A percentile compares a stretch with the other conserved stretches of the same genome.
phyloP scores from a whole-genome alignment of 2,113 vertebrate genomes.

The Chaetops frenatus region DNA sequence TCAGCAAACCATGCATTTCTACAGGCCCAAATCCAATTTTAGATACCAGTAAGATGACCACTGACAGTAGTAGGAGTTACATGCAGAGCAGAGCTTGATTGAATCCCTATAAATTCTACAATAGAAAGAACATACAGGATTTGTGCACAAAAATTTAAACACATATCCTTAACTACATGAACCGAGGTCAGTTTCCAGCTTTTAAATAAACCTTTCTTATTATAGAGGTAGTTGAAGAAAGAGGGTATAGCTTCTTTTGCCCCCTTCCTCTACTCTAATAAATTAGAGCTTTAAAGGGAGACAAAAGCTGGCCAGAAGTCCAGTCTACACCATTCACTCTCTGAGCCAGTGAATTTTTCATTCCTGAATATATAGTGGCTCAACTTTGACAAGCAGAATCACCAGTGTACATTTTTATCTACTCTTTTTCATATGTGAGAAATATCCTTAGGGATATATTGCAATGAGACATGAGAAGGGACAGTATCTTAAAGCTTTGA shows the following conservation, averaged over 20 bases:
- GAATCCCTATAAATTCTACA: background rate
- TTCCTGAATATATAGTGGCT: background rate
- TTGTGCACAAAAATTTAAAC: background rate
- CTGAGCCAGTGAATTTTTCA: background rate
- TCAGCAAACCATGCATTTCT: background rate
- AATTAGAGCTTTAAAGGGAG: background rate
- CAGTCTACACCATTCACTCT: background rate
- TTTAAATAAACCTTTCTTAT: background rate
- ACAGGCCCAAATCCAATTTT: background rate
- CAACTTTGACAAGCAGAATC: background rate
- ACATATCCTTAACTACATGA: background rate
- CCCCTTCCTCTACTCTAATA: background rate
- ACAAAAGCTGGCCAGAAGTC: background rate
- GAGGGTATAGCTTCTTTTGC: background rate
- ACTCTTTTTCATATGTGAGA: background rate
- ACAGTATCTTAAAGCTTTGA: background rate
- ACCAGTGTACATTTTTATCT: background rate
- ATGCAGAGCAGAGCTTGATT: background rate
- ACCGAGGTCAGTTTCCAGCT: background rate
- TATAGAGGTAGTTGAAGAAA: background rate
- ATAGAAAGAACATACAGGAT: background rate
- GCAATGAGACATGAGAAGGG: background rate
- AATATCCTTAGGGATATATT: background rate
- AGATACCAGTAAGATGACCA: background rate
- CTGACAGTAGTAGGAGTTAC: background rate